These are phyloP conservation scores for Anthopleura sola DNA, from an alignment of 64 coral and sea anemone genomes.

Conservation along the genomic window DNA sequence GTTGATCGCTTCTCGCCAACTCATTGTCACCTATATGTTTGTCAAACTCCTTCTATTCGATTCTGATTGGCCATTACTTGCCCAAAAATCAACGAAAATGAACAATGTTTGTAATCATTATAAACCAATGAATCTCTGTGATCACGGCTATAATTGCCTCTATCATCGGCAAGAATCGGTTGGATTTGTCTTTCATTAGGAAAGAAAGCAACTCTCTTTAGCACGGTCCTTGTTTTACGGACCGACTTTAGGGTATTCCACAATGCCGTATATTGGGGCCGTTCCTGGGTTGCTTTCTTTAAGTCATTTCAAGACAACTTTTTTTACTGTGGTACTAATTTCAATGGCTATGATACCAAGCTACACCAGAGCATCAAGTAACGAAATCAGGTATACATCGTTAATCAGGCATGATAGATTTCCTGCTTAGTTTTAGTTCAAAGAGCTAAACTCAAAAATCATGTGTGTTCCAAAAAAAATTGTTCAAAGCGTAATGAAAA, in stretches of 20 bases:
- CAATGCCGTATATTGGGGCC: not conserved
- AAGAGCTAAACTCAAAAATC: not conserved
- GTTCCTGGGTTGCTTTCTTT: not conserved
- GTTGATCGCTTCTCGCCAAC: slow-evolving; percentile 8
- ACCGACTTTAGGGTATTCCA: not conserved
- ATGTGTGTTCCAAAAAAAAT: too few relatives aligned
- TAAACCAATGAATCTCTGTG: not conserved
- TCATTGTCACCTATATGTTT: not conserved
- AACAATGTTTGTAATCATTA: slow-evolving; percentile 1
- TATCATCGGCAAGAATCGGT: not conserved
- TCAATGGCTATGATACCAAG: not conserved
- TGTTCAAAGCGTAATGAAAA: too few relatives aligned
- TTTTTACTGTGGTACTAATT: not conserved
- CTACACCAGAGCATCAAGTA: not conserved
- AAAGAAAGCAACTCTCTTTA: not conserved
- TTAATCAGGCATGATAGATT: not conserved
- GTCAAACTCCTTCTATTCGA: not conserved
- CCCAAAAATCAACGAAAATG: not conserved
- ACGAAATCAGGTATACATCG: not conserved
- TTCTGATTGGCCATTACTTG: not conserved
- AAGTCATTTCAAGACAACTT: not conserved
- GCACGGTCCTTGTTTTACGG: not conserved
- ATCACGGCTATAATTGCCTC: not conserved
- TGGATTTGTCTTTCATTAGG: not conserved
- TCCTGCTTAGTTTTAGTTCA: not conserved